A percentile compares a stretch with the other conserved stretches of the same genome.
These are phyloP conservation scores for Botia kubotai DNA, from an alignment of 2,797 vertebrate species.

Conservation along the genomic window DNA sequence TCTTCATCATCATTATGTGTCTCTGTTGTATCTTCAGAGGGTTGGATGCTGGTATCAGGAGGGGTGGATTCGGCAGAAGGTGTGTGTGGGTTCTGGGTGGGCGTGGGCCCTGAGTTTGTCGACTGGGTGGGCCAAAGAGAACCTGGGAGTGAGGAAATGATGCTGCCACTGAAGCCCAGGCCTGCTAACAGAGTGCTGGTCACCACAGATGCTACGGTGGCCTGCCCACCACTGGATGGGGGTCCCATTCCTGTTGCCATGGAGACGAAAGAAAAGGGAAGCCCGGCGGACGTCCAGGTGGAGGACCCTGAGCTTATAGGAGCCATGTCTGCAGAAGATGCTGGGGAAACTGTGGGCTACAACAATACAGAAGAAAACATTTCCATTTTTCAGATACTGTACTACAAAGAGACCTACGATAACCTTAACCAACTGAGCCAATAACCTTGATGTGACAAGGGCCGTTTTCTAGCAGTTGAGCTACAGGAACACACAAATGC, in stretches of 20 bases:
- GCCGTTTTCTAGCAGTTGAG: no score
- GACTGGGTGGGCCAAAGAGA: conserved; percentile 91
- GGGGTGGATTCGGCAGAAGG: conserved; percentile 66
- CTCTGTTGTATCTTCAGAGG: conserved; percentile 78
- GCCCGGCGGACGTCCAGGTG: conserved; percentile 96
- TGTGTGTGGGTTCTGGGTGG: conserved; percentile 77
- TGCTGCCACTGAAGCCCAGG: conserved; percentile 90
- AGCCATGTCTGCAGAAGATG: conserved; percentile 97
- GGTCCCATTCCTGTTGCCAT: conserved; percentile 98
- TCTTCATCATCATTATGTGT: conserved; percentile 79
- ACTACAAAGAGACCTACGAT: not conserved
- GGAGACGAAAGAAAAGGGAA: conserved; percentile 97
- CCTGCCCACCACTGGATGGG: conserved; percentile 94
- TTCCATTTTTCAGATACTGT: not conserved
- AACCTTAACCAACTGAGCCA: no score
- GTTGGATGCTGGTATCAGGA: conserved; percentile 74
- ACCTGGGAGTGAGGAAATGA: conserved; percentile 94
- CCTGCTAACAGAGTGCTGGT: conserved; percentile 96
- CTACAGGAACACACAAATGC: not conserved
- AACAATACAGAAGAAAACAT: not conserved
- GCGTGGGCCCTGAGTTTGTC: conserved; percentile 67
- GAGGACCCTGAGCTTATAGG: conserved; percentile 98
- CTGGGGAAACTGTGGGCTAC: conserved; percentile 93
- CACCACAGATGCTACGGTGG: conserved; percentile 94
- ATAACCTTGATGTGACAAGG: no score